Evolutionary conservation across 2,113 vertebrate species (phyloP), one percentile per base, ranked within the genome.

Genomic region (Paralichthys olivaceus): DNA sequence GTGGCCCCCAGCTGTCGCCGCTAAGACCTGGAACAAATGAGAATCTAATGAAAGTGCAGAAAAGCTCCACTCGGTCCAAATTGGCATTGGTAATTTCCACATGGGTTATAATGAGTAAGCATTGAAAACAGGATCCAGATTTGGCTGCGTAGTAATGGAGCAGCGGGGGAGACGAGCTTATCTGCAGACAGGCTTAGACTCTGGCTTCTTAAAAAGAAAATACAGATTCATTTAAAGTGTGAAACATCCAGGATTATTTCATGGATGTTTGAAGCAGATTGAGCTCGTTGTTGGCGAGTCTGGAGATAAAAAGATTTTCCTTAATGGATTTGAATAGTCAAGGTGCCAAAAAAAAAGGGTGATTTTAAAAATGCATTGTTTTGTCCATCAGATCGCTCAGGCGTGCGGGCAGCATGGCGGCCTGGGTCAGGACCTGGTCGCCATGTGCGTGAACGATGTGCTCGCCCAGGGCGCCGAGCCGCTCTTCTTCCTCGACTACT

Each of bases 401-500:
- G 93, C 91, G 0, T 98, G 96, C 53, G 83, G 94, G 54, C 94
- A 93, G 34, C 98, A 98, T 0, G 79, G 91, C 69, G 90, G 94
- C 19, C 94, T 99, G 22, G 98, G 98, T 43, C 97, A 99, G 80
- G 98, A 99, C 79, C 91, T 99, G 94, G 97, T 99, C 32, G 97
- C 97, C 25, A 97, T 99, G 98, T 99, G 98, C 58, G 96, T 97
- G 56, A 99, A 99, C 15, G 98, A 97, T 4, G 94, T 99, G 75
- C 84, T 99, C 84, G 96, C 97, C 15, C 97, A 99, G 77, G 98
- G 97, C 2, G 98, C 98, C 0, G 97, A 99, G 87, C 97, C 98
- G 0, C 96, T 99, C 62, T 98, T 98, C 93, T 99, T 99, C 93
- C 95, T 99, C 0, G 97, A 99, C 84, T 99, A 99, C 76, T 98